Conservation (phyloP, 2,113 vertebrate species). For the Azemiops feae region DNA sequence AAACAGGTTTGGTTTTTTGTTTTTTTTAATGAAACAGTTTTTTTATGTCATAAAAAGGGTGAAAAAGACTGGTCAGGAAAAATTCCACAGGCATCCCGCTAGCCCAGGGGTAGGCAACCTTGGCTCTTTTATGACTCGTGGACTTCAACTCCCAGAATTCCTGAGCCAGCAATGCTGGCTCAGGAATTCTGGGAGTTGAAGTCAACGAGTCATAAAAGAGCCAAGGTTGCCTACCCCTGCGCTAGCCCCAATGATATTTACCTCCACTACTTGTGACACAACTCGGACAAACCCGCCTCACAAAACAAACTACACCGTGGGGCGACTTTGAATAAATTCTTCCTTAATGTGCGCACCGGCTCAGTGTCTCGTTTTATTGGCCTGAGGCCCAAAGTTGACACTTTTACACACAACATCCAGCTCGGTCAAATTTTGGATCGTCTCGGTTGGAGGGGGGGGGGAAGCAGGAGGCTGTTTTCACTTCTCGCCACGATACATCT, state of each 20-base stretch:
- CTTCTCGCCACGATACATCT: background rate
- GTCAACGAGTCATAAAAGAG: too few species aligned
- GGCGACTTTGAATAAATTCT: background rate
- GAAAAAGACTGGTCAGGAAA: background rate
- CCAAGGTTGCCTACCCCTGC: too few species aligned
- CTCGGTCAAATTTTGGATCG: background rate
- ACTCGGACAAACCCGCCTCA: background rate
- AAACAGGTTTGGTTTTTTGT: background rate
- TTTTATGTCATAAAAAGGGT: background rate
- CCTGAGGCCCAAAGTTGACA: background rate
- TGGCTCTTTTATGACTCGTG: too few species aligned
- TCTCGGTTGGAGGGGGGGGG: background rate
- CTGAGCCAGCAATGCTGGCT: too few species aligned
- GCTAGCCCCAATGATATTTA: background rate
- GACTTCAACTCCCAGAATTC: too few species aligned
- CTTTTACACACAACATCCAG: background rate
- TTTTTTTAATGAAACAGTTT: background rate
- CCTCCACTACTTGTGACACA: background rate
- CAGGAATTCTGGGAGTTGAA: too few species aligned
- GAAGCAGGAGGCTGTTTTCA: background rate
- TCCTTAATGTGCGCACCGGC: rapidly evolving
- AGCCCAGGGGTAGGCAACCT: too few species aligned
- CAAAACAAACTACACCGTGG: background rate
- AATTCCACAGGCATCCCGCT: background rate
- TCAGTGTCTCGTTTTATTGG: background rate